A percentile compares a stretch with the other conserved stretches of the same genome.
Evolutionary conservation across 2,797 vertebrate genomes (phyloP).

Genomic region (Propithecus deckenii): DNA sequence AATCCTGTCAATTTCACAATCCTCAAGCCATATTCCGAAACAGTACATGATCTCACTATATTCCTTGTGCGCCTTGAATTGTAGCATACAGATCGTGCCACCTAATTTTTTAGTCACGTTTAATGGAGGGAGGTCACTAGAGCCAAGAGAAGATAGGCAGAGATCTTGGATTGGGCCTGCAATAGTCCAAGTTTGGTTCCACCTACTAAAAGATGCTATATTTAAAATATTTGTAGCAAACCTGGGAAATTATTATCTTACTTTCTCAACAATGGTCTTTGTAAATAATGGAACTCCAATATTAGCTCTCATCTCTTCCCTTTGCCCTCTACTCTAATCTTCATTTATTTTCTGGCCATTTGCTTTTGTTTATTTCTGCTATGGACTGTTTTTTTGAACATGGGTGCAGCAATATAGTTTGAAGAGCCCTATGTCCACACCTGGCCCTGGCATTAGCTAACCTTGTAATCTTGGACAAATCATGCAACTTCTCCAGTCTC

Average conservation of each 20-base stretch:
- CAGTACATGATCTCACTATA: not conserved
- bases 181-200: not conserved
- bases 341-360: not conserved
- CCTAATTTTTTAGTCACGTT: not conserved
- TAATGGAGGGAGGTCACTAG: not conserved
- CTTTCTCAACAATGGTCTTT: not conserved
- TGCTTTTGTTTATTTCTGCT: constrained; percentile 28
- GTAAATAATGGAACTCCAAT: not conserved
- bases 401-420: not conserved
- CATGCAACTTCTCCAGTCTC: not conserved
- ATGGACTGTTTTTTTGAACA: not conserved
- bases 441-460: not conserved
- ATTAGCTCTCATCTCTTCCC: not conserved
- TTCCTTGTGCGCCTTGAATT: not conserved
- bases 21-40: not conserved
- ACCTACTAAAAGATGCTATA: not conserved
- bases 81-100: not conserved
- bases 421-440: not conserved
- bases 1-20: not conserved
- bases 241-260: not conserved
- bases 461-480: not conserved
- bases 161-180: not conserved
- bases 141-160: constrained; percentile 12
- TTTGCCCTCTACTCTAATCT: not conserved
- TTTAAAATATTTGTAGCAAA: constrained; percentile 13